Percentiles rank a stretch among this genome's conserved stretches.
These are phyloP conservation scores for Dexiosoma caninum DNA, from an alignment of 2,888 invertebrate genomes.

Conservation along the genomic window DNA sequence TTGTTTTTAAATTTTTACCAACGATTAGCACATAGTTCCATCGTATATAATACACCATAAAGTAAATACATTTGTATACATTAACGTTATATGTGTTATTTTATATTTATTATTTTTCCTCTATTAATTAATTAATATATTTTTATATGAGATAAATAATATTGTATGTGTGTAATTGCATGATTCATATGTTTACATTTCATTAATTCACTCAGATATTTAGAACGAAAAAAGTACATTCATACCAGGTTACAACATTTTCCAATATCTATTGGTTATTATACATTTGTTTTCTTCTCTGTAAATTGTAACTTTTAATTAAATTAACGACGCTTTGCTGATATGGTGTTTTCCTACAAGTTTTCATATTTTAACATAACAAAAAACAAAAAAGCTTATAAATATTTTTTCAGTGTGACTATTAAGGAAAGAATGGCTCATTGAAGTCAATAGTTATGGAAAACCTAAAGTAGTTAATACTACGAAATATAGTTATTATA, in stretches of 20 bases:
- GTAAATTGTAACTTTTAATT: conserved; percentile 22
- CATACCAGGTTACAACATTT: background rate
- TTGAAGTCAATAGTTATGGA: background rate
- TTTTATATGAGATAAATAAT: conserved; percentile 23
- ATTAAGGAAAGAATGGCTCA: background rate
- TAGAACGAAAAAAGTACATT: conserved; percentile 28
- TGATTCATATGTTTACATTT: conserved; percentile 40
- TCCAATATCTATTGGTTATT: background rate
- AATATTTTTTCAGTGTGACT: background rate
- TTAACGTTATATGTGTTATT: background rate
- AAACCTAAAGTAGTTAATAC: background rate
- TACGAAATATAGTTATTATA: too few relatives aligned
- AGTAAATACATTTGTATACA: conserved; percentile 38
- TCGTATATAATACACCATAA: conserved; percentile 38
- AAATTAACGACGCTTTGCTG: conserved; percentile 64
- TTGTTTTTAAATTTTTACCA: background rate
- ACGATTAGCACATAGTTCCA: conserved; percentile 30
- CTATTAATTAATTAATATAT: background rate
- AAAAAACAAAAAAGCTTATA: conserved; percentile 3
- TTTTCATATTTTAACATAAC: conserved; percentile 61
- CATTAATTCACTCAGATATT: conserved; percentile 33
- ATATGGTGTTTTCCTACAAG: conserved; percentile 76
- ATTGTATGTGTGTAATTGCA: conserved; percentile 19
- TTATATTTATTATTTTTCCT: background rate
- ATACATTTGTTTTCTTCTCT: background rate